A percentile compares a stretch with the other conserved stretches of the same genome.
These are phyloP conservation scores for Lordiphosa andalusiaca DNA, from an alignment of 2,888 invertebrate species.

Conservation along the genomic window DNA sequence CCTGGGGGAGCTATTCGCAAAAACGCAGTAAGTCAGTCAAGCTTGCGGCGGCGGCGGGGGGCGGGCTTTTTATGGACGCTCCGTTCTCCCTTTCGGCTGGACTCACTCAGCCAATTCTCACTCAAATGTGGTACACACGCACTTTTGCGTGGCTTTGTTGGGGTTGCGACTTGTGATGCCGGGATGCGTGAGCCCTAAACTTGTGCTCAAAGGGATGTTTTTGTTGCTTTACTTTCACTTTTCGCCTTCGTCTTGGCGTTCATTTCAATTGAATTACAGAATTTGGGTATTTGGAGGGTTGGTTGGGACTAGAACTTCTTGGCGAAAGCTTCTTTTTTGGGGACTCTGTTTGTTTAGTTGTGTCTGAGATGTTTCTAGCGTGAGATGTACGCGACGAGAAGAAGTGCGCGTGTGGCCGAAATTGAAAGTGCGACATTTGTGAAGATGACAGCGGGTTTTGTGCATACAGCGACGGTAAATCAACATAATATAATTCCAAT, in stretches of 20 bases:
- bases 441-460: constrained; percentile 77
- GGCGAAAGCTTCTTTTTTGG: constrained; percentile 49
- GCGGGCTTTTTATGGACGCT: constrained; percentile 50
- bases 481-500: constrained; percentile 34
- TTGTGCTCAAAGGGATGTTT: constrained; percentile 57
- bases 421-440: constrained; percentile 53
- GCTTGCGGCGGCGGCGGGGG: too few relatives aligned
- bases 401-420: constrained; percentile 65
- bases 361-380: constrained; percentile 76
- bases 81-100: constrained; percentile 15
- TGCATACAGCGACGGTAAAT: constrained; percentile 74
- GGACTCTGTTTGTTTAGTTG: constrained; percentile 66
- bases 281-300: constrained; percentile 11
- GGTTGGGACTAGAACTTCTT: constrained; percentile 10
- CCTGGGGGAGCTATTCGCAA: constrained; percentile 44
- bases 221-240: constrained; percentile 44
- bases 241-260: constrained; percentile 38
- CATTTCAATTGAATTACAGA: constrained; percentile 54
- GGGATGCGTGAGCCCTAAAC: constrained; percentile 20
- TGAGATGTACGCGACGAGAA: constrained; percentile 75
- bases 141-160: constrained; percentile 17
- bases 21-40: constrained; percentile 34
- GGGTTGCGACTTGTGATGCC: constrained; percentile 53
- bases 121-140: constrained; percentile 41
- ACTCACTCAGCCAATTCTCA: constrained; percentile 54